Percentiles rank a stretch among this genome's conserved stretches.
Conservation (phyloP, 2,113 vertebrate species). For the Mobula birostris region DNA sequence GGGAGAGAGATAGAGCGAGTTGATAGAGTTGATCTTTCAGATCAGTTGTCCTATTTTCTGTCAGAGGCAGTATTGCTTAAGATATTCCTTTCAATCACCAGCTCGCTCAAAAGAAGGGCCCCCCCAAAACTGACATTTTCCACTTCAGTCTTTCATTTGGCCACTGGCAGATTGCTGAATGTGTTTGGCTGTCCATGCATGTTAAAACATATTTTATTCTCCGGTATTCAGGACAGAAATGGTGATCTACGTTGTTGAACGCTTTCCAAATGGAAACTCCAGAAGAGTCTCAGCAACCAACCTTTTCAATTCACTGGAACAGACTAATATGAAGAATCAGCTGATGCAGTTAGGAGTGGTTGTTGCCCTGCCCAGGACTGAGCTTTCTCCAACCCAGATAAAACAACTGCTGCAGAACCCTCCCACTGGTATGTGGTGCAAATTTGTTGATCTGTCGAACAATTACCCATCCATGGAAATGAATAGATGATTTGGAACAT, state of each 20-base stretch:
- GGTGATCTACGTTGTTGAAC: slow-evolving; percentile 85
- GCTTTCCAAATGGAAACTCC: slow-evolving; percentile 85
- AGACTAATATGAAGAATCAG: slow-evolving; percentile 72
- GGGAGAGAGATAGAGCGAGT: not conserved
- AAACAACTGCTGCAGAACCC: slow-evolving; percentile 89
- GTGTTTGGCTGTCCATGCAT: not conserved
- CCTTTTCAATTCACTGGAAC: slow-evolving; percentile 73
- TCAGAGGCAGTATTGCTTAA: not conserved
- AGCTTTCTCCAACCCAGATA: slow-evolving; percentile 80
- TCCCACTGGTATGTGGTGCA: slow-evolving; percentile 67
- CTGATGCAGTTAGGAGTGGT: slow-evolving; percentile 80
- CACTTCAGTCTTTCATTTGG: not conserved
- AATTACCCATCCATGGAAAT: not conserved
- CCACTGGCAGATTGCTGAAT: not conserved
- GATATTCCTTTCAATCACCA: not conserved
- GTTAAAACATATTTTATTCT: slow-evolving; percentile 31
- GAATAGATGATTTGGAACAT: not conserved
- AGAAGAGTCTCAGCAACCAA: slow-evolving; percentile 79
- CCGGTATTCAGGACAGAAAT: slow-evolving; percentile 76
- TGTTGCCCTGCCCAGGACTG: slow-evolving; percentile 75
- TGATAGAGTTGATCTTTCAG: not conserved
- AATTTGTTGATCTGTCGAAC: no score
- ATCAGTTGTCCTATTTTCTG: not conserved
- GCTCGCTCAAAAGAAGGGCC: no score
- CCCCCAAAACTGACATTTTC: not conserved